A percentile compares a stretch with the other conserved stretches of the same genome.
phyloP scores from a whole-genome alignment of 2,888 invertebrate species.

The Campoplex capitator region DNA sequence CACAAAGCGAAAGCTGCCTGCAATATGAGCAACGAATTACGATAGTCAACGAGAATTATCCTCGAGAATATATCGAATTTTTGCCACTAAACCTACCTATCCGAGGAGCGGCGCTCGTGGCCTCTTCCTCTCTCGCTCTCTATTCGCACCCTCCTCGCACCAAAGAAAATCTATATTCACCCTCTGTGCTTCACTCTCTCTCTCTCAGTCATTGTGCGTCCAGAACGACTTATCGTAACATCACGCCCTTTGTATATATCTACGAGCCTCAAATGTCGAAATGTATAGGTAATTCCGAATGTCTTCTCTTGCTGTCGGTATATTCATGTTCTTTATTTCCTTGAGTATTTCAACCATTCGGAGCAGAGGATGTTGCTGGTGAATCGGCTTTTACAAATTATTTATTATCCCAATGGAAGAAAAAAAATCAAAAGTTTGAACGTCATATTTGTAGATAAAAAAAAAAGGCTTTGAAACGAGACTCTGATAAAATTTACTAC shows the following conservation, averaged over 20 bases:
- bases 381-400: neutral
- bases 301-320: neutral
- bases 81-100: constrained; percentile 63
- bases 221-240: constrained; percentile 12
- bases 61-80: neutral
- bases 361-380: neutral
- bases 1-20: neutral
- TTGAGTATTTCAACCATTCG: no score
- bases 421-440: neutral
- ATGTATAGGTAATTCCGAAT: constrained; percentile 15
- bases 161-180: constrained; percentile 72
- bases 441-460: neutral
- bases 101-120: constrained; percentile 40
- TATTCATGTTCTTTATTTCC: no score
- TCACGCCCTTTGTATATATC: constrained; percentile 23
- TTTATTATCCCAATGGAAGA: neutral
- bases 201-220: neutral
- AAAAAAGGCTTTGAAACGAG: neutral
- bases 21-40: neutral
- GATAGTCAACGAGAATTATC: neutral
- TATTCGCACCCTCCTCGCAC: constrained; percentile 60
- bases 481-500: neutral
- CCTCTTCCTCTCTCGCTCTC: neutral
- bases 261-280: constrained; percentile 21
- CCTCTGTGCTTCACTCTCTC: constrained; percentile 24